Conservation (phyloP, 1,140 invertebrate species). For the Aphelenchoides fujianensis region DNA sequence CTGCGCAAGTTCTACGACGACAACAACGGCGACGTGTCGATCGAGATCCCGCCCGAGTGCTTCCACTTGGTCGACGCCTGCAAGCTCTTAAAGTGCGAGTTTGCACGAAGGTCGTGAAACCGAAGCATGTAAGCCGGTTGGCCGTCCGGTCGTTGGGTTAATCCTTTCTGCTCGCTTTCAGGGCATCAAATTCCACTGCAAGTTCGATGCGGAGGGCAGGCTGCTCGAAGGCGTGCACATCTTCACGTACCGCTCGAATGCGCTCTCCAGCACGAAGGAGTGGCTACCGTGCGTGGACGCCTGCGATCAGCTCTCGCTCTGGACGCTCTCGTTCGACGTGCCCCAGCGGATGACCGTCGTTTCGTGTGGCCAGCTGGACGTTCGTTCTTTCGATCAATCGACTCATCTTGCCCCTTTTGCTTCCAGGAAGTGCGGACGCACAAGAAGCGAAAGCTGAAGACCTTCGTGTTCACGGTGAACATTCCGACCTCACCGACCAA, state of each 20-base stretch:
- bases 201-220: conserved; percentile 18
- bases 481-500: conserved; percentile 55
- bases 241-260: conserved; percentile 42
- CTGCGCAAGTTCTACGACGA: conserved; percentile 15
- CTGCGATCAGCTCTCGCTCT: conserved; percentile 39
- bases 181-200: conserved; percentile 42
- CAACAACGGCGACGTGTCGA: conserved; percentile 30
- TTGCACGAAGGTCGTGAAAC: conserved; percentile 28
- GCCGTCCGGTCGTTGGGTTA: neutral
- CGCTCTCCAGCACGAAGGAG: conserved; percentile 41
- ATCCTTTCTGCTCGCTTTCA: conserved; percentile 33
- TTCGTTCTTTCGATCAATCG: neutral
- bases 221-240: conserved; percentile 30
- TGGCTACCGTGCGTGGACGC: conserved; percentile 50
- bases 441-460: conserved; percentile 35
- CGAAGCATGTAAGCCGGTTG: conserved; percentile 28
- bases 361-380: conserved; percentile 41
- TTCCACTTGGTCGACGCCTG: conserved; percentile 5
- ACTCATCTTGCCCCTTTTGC: conserved; percentile 21
- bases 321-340: conserved; percentile 41
- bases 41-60: conserved; percentile 35
- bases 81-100: conserved; percentile 30
- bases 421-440: conserved; percentile 11
- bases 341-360: conserved; percentile 32
- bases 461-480: conserved; percentile 45